Percentiles rank a stretch among this genome's conserved stretches.
phyloP scores from a whole-genome alignment of 1,140 invertebrate genomes.

The Sminthurinus signatus region DNA sequence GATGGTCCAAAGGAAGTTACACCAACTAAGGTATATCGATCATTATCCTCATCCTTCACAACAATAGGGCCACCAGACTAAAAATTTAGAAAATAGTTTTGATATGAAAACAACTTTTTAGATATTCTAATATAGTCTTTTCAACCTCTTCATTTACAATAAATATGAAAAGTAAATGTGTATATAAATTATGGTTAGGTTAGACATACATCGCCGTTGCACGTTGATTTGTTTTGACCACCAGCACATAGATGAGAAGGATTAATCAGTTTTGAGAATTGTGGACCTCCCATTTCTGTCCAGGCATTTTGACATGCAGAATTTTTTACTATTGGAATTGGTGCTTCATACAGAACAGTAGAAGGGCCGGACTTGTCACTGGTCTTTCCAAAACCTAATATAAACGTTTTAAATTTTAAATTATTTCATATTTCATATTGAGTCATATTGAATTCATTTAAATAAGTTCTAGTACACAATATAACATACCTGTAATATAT shows the following conservation, averaged over 20 bases:
- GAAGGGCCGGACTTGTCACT: background rate
- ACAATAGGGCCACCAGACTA: background rate
- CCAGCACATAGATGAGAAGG: background rate
- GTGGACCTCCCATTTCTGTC: background rate
- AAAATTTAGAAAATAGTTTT: background rate
- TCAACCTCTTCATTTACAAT: background rate
- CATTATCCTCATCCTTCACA: background rate
- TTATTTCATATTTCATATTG: too few relatives aligned
- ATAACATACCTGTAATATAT: too few relatives aligned
- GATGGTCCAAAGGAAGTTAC: background rate
- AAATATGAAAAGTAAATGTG: background rate
- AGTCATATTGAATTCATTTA: too few relatives aligned
- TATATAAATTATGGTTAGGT: background rate
- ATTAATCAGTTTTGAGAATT: background rate
- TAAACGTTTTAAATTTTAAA: too few relatives aligned
- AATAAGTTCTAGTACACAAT: too few relatives aligned
- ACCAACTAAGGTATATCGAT: background rate
- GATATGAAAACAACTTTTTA: background rate
- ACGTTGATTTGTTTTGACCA: background rate
- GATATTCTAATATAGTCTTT: background rate
- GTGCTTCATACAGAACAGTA: background rate
- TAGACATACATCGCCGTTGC: background rate
- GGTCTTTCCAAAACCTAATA: slow-evolving; percentile 2
- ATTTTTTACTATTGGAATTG: background rate
- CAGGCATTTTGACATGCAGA: background rate